Base-by-base conservation (phyloP, 2,113 vertebrate species). In the Collichthys lucidus region DNA sequence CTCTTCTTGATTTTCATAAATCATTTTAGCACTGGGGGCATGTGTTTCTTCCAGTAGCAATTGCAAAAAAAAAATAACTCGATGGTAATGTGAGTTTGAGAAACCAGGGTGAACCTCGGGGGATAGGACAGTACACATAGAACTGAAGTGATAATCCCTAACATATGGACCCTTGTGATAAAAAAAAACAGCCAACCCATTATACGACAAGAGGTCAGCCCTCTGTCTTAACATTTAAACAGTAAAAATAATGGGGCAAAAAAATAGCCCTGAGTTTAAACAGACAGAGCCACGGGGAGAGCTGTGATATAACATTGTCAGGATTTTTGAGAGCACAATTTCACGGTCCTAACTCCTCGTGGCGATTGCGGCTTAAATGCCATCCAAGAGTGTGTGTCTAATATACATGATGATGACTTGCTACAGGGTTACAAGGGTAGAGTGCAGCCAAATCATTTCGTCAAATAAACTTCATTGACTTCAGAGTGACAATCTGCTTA, bases 401-500 rank as follows among this genome's bases (percentile, higher is more conserved):
- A 92, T 92, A 91, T 87, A 88, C 88, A 91, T 91, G 87, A 73
- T 88, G 90, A 92, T 91, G 88, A 90, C 84, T 89, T 86, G 89
- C 91, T 88, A 75, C 77, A 65, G 88, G 90, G 89, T 91, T 88
- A 79, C 81, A 77, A 79, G 85, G 88, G 61, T 74, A 79, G 64
- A 24, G 72, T 49, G 11, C 83, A 26, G 66, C 82, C 76, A 82
- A 89, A 90, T 85, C 29, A 35, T 88, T 92, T 83, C 85, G 87
- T 89, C 84, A 87, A 88, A 91, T 87, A 86, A 89, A 92, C 88
- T 89, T 77, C 88, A 88, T 59, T 86, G 88, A 77, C 78, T 91
- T 70, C 55, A 61, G 62, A 90, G 67, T 65, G 77, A 76, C 83
- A 83, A 55, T 82, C 64, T 87, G 81, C 90, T 87, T 29, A 62